These are phyloP conservation scores for Cerastis leucographa DNA, from an alignment of 2,888 invertebrate genomes.

Conservation along the genomic window DNA sequence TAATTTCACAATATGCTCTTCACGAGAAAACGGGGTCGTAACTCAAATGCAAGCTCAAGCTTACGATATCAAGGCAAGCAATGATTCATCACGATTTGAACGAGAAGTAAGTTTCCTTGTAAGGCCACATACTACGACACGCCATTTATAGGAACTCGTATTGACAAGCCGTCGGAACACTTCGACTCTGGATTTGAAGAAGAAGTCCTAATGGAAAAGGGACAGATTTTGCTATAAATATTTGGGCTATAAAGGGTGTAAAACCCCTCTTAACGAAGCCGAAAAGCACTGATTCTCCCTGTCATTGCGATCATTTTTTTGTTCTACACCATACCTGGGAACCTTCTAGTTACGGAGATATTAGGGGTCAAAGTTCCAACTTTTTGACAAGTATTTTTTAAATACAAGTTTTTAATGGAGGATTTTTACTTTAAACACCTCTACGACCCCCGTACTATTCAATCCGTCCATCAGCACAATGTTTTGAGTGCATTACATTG, in stretches of 20 bases:
- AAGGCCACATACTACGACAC: constrained; percentile 18
- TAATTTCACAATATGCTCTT: constrained; percentile 23
- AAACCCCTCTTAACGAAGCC: no score
- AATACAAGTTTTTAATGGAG: no score
- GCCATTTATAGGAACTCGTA: constrained; percentile 27
- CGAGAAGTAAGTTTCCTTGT: constrained; percentile 22
- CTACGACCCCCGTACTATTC: no score
- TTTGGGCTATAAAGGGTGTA: constrained; percentile 23
- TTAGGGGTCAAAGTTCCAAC: no score
- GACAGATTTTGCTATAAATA: constrained; percentile 23
- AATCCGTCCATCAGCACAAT: no score
- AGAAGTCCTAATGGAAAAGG: constrained; percentile 31
- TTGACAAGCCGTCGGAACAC: constrained; percentile 21
- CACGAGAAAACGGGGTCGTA: constrained; percentile 34
- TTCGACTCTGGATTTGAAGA: constrained; percentile 28
- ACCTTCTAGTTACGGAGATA: no score
- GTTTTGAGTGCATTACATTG: no score
- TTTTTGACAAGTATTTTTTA: no score
- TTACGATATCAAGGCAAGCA: constrained; percentile 1
- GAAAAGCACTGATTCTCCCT: no score
- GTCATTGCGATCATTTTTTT: no score
- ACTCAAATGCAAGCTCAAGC: constrained; percentile 26
- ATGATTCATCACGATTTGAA: constrained; percentile 41
- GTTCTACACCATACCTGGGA: no score
- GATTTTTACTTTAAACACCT: no score